phyloP scores from a whole-genome alignment of 2,888 invertebrate species.

The Shargacucullia verbasci region DNA sequence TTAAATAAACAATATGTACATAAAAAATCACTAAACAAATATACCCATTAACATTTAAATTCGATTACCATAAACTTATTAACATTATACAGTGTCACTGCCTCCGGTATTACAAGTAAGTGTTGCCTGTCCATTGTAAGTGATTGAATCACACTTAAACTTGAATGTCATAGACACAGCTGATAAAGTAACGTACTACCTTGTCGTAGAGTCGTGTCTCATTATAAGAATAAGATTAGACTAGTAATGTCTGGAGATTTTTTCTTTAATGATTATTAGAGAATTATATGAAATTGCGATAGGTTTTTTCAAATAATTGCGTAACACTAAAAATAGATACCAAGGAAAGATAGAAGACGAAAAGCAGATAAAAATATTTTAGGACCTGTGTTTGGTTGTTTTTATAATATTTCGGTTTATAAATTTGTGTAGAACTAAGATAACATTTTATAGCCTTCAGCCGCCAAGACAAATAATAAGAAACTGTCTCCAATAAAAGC shows the following conservation, averaged over 20 bases:
- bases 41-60: slow-evolving; percentile 49
- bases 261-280: too few species aligned
- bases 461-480: slow-evolving; percentile 13
- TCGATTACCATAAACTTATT: slow-evolving; percentile 49
- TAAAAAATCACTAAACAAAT: slow-evolving; percentile 32
- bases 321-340: too few species aligned
- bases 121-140: slow-evolving; percentile 57
- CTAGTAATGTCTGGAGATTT: background rate
- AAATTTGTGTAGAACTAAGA: too few species aligned
- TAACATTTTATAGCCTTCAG: too few species aligned
- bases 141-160: slow-evolving; percentile 64
- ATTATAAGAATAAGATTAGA: slow-evolving; percentile 28
- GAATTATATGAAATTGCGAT: too few species aligned
- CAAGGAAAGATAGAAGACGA: too few species aligned
- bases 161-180: slow-evolving; percentile 53
- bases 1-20: slow-evolving; percentile 22
- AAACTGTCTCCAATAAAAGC: slow-evolving; percentile 19
- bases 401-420: background rate
- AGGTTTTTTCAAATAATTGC: too few species aligned
- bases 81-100: slow-evolving; percentile 55
- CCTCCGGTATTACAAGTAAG: slow-evolving; percentile 64
- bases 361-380: too few species aligned
- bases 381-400: too few species aligned
- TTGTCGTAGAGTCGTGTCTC: slow-evolving; percentile 27
- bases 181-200: slow-evolving; percentile 49